Percentiles rank a stretch among this genome's conserved stretches.
Conservation (phyloP, 2,797 vertebrate species). For the Cynodonichthys magdalenae region DNA sequence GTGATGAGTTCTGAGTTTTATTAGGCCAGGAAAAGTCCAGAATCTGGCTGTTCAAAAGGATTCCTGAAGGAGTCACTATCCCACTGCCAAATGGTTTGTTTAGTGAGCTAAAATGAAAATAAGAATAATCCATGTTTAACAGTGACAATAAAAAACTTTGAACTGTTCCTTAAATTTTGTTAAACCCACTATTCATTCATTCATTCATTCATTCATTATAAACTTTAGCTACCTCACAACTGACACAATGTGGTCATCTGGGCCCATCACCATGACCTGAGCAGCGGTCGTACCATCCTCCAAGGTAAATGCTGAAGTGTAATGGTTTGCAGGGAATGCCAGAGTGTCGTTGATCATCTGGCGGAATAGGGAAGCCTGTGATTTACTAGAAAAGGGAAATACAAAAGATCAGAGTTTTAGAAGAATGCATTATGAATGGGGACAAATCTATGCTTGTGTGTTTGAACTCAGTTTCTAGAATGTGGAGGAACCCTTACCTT, state of each 20-base stretch:
- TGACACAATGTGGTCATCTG: slow-evolving; percentile 94
- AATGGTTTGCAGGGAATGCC: slow-evolving; percentile 79
- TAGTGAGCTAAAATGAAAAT: slow-evolving; percentile 84
- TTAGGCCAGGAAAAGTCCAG: slow-evolving; percentile 96
- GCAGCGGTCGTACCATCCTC: slow-evolving; percentile 83
- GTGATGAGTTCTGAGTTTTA: slow-evolving; percentile 79
- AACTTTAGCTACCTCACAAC: slow-evolving; percentile 85
- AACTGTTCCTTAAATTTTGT: background rate
- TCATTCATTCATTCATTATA: background rate
- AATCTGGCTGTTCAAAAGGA: slow-evolving; percentile 97
- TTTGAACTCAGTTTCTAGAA: background rate
- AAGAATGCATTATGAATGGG: background rate
- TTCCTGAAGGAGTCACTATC: slow-evolving; percentile 92
- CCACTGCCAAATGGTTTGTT: slow-evolving; percentile 96
- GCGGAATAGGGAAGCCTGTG: slow-evolving; percentile 84
- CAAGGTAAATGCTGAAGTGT: slow-evolving; percentile 75
- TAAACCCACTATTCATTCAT: slow-evolving; percentile 1
- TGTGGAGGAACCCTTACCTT: slow-evolving; percentile 81
- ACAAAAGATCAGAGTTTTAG: slow-evolving; percentile 13
- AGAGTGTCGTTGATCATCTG: slow-evolving; percentile 90
- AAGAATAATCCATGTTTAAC: background rate
- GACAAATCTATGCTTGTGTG: background rate
- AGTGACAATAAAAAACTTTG: background rate
- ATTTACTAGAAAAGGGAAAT: slow-evolving; percentile 81
- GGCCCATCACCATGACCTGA: slow-evolving; percentile 96